A percentile compares a stretch with the other conserved stretches of the same genome.
Conservation (phyloP, 2,797 vertebrate species). For the Rhinophrynus dorsalis region DNA sequence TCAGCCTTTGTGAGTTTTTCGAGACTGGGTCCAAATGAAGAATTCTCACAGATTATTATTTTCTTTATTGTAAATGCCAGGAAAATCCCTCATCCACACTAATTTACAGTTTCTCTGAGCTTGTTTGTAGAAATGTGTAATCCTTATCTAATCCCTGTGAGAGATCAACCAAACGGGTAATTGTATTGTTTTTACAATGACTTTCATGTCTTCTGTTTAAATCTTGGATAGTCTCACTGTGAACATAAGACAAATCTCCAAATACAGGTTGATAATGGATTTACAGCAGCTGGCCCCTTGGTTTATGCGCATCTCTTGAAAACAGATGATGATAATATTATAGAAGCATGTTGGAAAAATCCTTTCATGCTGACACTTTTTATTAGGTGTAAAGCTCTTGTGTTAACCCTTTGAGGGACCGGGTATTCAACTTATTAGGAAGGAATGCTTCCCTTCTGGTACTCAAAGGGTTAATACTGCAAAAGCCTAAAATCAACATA, state of each 20-base stretch:
- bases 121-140: constrained; percentile 55
- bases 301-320: constrained; percentile 27
- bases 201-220: constrained; percentile 52
- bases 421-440: too few relatives aligned
- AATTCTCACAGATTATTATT: constrained; percentile 38
- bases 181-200: constrained; percentile 53
- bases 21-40: constrained; percentile 20
- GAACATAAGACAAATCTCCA: constrained; percentile 31
- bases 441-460: too few relatives aligned
- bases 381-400: constrained; percentile 40
- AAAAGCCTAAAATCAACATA: too few relatives aligned
- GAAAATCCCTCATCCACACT: constrained; percentile 32
- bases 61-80: constrained; percentile 41
- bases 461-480: too few relatives aligned
- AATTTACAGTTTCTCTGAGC: constrained; percentile 52
- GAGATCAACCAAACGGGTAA: constrained; percentile 59
- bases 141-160: constrained; percentile 62
- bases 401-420: constrained; percentile 7
- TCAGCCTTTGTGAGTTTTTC: not conserved
- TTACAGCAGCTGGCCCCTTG: constrained; percentile 45
- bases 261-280: constrained; percentile 48
- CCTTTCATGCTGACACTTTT: constrained; percentile 13
- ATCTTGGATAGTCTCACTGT: constrained; percentile 45
- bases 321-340: constrained; percentile 38
- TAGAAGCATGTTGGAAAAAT: constrained; percentile 2